Evolutionary conservation across 2,888 invertebrate species (phyloP).

Genomic region (Punctoribates punctum): DNA sequence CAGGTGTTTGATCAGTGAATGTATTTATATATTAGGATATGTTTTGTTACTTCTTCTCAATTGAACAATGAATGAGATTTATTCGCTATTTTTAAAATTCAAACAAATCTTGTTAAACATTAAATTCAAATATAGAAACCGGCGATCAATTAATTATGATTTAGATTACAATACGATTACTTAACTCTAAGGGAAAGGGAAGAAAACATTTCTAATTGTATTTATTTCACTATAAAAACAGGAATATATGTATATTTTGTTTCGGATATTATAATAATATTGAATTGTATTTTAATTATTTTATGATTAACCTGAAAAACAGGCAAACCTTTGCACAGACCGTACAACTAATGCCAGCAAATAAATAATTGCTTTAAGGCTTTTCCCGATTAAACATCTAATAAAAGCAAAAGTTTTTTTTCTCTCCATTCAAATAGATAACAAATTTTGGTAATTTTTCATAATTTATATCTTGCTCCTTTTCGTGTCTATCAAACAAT

Average conservation of each 20-base stretch:
- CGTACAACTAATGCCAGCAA: background rate
- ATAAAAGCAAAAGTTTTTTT: slow-evolving; percentile 9
- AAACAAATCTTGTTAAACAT: background rate
- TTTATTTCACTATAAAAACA: background rate
- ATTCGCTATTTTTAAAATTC: background rate
- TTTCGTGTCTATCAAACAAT: background rate
- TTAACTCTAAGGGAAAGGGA: background rate
- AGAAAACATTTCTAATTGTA: background rate
- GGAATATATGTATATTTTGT: slow-evolving; percentile 6
- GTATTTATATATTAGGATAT: background rate
- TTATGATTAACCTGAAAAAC: slow-evolving; percentile 27
- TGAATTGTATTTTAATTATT: slow-evolving; percentile 23
- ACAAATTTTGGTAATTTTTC: background rate
- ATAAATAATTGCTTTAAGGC: slow-evolving; percentile 20
- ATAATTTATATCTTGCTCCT: background rate
- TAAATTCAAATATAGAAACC: slow-evolving; percentile 10
- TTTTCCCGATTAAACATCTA: background rate
- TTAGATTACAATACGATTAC: slow-evolving; percentile 14
- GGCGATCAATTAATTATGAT: background rate
- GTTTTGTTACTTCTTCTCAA: background rate
- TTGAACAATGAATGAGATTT: background rate
- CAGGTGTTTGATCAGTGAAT: slow-evolving; percentile 11
- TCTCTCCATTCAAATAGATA: background rate
- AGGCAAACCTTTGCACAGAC: slow-evolving; percentile 10
- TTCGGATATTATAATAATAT: background rate